These are phyloP conservation scores for Oryzias javanicus DNA, from an alignment of 2,113 vertebrate species.

Conservation along the genomic window DNA sequence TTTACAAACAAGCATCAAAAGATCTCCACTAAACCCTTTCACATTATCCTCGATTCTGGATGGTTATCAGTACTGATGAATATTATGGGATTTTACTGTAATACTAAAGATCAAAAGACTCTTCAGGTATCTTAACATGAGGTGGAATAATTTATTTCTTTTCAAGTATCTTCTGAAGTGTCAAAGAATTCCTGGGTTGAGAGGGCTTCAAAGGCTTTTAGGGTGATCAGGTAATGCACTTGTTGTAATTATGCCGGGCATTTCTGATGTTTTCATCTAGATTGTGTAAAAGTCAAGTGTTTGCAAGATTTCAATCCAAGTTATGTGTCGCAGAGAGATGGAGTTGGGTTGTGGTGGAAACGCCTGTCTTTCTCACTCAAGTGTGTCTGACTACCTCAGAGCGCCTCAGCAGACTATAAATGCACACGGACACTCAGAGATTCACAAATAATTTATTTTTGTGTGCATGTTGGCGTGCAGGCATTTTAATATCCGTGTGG, in stretches of 20 bases:
- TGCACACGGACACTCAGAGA: slow-evolving; percentile 32
- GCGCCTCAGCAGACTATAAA: slow-evolving; percentile 39
- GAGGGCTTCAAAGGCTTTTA: not conserved
- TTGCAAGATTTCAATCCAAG: slow-evolving; percentile 28
- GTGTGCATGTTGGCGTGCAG: slow-evolving; percentile 39
- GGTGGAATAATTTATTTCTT: not conserved
- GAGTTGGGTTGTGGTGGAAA: slow-evolving; percentile 33
- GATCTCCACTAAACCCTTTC: no score
- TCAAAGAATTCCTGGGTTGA: not conserved
- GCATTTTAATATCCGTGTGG: slow-evolving; percentile 54
- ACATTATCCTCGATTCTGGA: not conserved
- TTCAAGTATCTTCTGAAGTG: not conserved
- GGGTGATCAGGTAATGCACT: slow-evolving; percentile 7
- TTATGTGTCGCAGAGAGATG: slow-evolving; percentile 43
- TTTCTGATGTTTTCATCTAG: slow-evolving; percentile 21
- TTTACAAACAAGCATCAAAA: no score
- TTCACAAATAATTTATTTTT: slow-evolving; percentile 49
- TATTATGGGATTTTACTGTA: not conserved
- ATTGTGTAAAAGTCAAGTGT: slow-evolving; percentile 31
- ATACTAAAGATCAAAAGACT: not conserved
- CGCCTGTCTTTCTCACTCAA: slow-evolving; percentile 32
- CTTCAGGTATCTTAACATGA: slow-evolving; percentile 7
- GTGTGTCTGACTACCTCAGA: slow-evolving; percentile 58
- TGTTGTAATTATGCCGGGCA: slow-evolving; percentile 22
- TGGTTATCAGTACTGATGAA: slow-evolving; percentile 13